Percentiles rank a stretch among this genome's conserved stretches.
Evolutionary conservation across 1,140 invertebrate species (phyloP).

Genomic region (Nomia melanderi): DNA sequence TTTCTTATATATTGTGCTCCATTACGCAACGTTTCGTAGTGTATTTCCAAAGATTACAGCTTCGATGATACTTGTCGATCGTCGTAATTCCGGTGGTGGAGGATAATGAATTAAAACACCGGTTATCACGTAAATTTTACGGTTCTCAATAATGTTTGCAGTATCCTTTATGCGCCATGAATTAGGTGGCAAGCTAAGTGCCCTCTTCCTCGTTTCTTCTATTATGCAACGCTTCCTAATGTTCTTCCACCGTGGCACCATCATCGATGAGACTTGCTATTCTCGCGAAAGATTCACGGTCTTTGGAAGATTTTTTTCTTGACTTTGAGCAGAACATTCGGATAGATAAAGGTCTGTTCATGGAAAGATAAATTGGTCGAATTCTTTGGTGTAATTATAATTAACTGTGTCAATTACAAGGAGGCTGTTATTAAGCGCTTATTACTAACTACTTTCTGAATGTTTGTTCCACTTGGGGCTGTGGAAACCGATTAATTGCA

Average conservation of each 20-base stretch:
- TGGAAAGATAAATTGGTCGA: no score
- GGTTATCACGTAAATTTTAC: background rate
- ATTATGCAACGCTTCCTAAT: conserved; percentile 6
- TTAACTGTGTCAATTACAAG: no score
- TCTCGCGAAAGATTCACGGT: background rate
- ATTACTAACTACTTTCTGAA: no score
- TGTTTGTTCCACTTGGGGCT: no score
- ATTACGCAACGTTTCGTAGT: background rate
- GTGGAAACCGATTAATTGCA: background rate
- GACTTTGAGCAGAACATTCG: background rate
- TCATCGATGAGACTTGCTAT: background rate
- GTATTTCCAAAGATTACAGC: background rate
- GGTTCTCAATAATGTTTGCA: background rate
- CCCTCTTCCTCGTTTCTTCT: background rate
- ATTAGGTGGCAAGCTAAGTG: conserved; percentile 4
- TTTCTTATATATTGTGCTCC: background rate
- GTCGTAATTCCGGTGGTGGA: no score
- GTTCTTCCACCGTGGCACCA: background rate
- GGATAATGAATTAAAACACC: background rate
- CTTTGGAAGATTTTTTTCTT: background rate
- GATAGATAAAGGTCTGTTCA: no score
- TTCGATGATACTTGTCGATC: no score
- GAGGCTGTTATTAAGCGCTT: no score
- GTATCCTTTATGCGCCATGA: background rate
- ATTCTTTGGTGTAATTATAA: no score